Percentiles rank a stretch among this genome's conserved stretches.
phyloP scores from a whole-genome alignment of 2,113 vertebrate species.

The Antennarius striatus region DNA sequence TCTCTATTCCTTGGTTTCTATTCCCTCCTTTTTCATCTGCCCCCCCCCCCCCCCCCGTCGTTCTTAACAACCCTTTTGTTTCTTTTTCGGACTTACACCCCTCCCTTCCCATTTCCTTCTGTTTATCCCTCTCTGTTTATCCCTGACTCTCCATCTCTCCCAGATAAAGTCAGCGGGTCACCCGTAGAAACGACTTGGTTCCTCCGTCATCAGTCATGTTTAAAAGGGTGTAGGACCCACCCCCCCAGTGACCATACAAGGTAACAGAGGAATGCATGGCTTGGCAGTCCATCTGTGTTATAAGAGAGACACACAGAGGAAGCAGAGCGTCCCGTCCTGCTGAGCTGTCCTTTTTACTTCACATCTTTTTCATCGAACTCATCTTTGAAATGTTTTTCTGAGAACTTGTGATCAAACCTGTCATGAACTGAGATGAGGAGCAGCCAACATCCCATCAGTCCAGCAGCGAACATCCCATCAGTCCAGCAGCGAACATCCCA shows the following conservation, averaged over 20 bases:
- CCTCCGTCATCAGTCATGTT: slow-evolving; percentile 79
- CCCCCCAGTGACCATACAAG: slow-evolving; percentile 89
- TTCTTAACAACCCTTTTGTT: slow-evolving; percentile 9
- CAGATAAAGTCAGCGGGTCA: slow-evolving; percentile 69
- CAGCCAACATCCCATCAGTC: neutral
- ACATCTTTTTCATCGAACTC: no score
- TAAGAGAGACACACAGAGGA: slow-evolving; percentile 67
- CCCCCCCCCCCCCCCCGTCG: neutral
- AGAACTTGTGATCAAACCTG: no score
- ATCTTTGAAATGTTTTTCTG: no score
- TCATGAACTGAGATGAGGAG: neutral
- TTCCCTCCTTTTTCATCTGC: neutral
- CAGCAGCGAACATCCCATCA: neutral
- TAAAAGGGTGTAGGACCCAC: slow-evolving; percentile 74
- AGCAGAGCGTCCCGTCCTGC: slow-evolving; percentile 10
- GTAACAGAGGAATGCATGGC: slow-evolving; percentile 83
- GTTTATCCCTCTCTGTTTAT: neutral
- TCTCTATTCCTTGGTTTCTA: slow-evolving; percentile 13
- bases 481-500: neutral
- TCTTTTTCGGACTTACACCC: neutral
- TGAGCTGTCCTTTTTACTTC: neutral
- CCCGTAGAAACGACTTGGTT: slow-evolving; percentile 72
- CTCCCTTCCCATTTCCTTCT: neutral
- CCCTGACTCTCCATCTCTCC: slow-evolving; percentile 27
- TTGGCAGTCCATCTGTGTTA: slow-evolving; percentile 64